Base-by-base conservation (phyloP, 2,113 vertebrate species). In the Okapia johnstoni region DNA sequence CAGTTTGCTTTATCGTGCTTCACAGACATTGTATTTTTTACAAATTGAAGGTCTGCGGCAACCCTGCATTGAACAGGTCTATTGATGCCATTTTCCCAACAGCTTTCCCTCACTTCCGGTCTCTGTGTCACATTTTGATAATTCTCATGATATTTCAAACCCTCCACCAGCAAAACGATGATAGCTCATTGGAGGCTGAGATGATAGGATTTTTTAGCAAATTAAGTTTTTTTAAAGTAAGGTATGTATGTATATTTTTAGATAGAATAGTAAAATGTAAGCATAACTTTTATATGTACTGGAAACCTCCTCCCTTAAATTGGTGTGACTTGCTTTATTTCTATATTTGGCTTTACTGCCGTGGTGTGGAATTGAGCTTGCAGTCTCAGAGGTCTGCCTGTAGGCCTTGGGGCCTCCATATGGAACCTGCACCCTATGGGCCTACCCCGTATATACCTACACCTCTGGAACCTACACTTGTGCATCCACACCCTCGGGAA, bases 401-500 rank as follows among this genome's bases (percentile, higher is more conserved):
- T 36, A 36, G 21, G 14, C 36, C 54, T 40, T 1, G 14, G 23
- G 76, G 23, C 25, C 63, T 30, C 3, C 6, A 15, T 2, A 3
- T 0, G 36, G 26, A 5, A 0, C 7, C 36, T 4, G 36, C 81
- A 2, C 1, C 84, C 11, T 7, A 8, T 2, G 19, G 10, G 25
- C 52, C 2, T 9, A 9, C 7, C 6, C 80, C 1, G 5, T 15
- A 2, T 2, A 0, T 0, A 16, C 54, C 81, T 10, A 28, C n/a
- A 40, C 23, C 14, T 83, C 0, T 0, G 0, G 48, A 23, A 9
- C 30, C 52, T 55, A 15, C 50, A 5, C 3, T 7, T 8, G 0
- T 8, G 28, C 6, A 5, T 21, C 57, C 7, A 46, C 30, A 48
- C 30, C 55, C 33, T 26, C 66, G 33, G 26, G 57, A 30, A 28